These are phyloP conservation scores for Anas bernieri DNA, from an alignment of 2,797 vertebrate genomes.

Conservation along the genomic window DNA sequence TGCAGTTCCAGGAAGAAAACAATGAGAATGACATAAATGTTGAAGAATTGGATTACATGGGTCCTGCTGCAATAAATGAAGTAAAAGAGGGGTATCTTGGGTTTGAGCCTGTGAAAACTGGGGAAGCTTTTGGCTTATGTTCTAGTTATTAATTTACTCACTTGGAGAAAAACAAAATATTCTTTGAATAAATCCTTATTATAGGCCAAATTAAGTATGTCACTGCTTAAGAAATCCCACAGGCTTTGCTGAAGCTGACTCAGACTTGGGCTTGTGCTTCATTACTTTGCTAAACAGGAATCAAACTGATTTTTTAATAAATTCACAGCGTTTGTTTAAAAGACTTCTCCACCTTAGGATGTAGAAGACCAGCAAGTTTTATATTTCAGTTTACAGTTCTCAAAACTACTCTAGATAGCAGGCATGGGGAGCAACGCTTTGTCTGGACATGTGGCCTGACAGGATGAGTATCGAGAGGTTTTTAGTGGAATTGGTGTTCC, in stretches of 20 bases:
- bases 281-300: conserved; percentile 6
- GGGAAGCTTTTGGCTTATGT: conserved; percentile 38
- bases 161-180: conserved; percentile 42
- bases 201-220: conserved; percentile 38
- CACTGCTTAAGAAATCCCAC: conserved; percentile 33
- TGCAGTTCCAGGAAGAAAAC: conserved; percentile 53
- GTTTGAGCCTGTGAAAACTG: conserved; percentile 34
- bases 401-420: not conserved
- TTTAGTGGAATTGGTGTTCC: not conserved
- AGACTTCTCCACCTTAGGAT: not conserved
- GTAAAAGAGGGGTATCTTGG: not conserved
- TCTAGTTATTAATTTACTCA: conserved; percentile 27
- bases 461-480: not conserved
- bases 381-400: not conserved
- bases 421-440: not conserved
- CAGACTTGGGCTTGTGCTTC: conserved; percentile 11
- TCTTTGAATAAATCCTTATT: conserved; percentile 50
- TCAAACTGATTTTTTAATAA: not conserved
- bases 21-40: conserved; percentile 40
- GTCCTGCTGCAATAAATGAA: conserved; percentile 17
- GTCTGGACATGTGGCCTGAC: not conserved
- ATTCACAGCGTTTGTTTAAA: not conserved
- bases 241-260: conserved; percentile 47
- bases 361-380: not conserved
- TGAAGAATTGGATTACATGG: conserved; percentile 47